phyloP scores from a whole-genome alignment of 2,888 invertebrate genomes.

The Ceramica pisi region DNA sequence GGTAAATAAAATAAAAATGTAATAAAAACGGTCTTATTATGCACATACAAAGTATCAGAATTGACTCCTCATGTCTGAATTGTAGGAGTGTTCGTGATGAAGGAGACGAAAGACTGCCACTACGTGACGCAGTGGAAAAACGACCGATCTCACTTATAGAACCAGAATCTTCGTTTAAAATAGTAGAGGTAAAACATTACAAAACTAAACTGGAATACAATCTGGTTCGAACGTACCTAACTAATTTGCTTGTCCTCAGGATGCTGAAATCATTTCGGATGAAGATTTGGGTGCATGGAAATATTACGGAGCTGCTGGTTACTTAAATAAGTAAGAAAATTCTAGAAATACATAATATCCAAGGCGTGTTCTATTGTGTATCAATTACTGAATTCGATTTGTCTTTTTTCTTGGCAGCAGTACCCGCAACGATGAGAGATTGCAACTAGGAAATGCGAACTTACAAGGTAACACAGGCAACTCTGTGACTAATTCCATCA shows the following conservation, averaged over 20 bases:
- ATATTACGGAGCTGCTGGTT: conserved; percentile 87
- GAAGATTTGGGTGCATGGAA: conserved; percentile 69
- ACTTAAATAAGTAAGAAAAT: conserved; percentile 82
- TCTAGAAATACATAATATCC: not conserved
- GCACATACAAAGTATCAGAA: conserved; percentile 39
- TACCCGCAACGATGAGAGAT: conserved; percentile 80
- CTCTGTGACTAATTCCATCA: conserved; percentile 21
- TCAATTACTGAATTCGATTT: conserved; percentile 13
- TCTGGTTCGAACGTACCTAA: not conserved
- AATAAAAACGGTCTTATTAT: conserved; percentile 43
- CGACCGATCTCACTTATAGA: conserved; percentile 86
- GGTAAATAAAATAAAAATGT: conserved; percentile 72
- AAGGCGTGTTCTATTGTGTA: not conserved
- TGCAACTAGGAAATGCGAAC: conserved; percentile 86
- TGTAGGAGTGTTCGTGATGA: conserved; percentile 83
- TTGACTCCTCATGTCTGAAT: conserved; percentile 38
- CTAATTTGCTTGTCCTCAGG: conserved; percentile 66
- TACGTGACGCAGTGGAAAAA: conserved; percentile 94
- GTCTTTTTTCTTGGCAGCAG: conserved; percentile 69
- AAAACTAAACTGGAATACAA: not conserved
- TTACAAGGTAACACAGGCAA: conserved; percentile 79
- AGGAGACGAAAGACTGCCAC: conserved; percentile 89
- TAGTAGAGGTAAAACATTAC: conserved; percentile 72
- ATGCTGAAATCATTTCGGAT: conserved; percentile 71
- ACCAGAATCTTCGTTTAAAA: conserved; percentile 75